phyloP scores from a whole-genome alignment of 2,113 vertebrate genomes.

The Mesocricetus auratus region DNA sequence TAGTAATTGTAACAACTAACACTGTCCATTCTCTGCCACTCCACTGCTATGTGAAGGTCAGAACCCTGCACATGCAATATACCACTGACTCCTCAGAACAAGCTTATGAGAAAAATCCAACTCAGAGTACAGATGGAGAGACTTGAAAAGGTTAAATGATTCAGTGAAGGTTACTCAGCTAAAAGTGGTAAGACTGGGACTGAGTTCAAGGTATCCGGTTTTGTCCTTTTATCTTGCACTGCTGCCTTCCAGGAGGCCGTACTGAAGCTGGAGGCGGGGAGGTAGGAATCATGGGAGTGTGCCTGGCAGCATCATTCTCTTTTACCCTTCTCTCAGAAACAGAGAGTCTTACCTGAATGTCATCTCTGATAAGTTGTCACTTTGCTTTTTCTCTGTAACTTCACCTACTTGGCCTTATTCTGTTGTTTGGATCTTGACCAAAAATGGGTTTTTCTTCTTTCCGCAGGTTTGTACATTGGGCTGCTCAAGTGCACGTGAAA shows the following conservation, averaged over 20 bases:
- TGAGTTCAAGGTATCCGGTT: background rate
- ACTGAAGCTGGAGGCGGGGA: background rate
- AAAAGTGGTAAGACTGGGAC: background rate
- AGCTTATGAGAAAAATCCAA: background rate
- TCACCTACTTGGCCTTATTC: slow-evolving; percentile 63
- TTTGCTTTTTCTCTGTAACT: slow-evolving; percentile 35
- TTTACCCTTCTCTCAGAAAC: too few relatives aligned
- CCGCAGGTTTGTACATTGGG: slow-evolving; percentile 19
- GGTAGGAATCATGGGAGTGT: background rate
- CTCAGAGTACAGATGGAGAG: background rate
- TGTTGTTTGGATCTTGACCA: slow-evolving; percentile 44
- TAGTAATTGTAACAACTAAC: background rate
- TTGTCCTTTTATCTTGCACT: background rate
- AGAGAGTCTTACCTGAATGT: background rate
- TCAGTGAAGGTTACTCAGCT: background rate
- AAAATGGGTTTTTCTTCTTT: slow-evolving; percentile 25
- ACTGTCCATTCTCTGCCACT: background rate
- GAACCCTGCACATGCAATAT: background rate
- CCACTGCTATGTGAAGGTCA: background rate
- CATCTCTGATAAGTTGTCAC: background rate
- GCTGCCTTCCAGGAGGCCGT: background rate
- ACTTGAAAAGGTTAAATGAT: background rate
- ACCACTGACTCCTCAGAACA: background rate
- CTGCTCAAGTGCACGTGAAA: background rate
- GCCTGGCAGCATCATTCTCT: background rate